Evolutionary conservation across 1,140 invertebrate species (phyloP), one percentile per base, ranked within the genome.

Genomic region (Manduca sexta): DNA sequence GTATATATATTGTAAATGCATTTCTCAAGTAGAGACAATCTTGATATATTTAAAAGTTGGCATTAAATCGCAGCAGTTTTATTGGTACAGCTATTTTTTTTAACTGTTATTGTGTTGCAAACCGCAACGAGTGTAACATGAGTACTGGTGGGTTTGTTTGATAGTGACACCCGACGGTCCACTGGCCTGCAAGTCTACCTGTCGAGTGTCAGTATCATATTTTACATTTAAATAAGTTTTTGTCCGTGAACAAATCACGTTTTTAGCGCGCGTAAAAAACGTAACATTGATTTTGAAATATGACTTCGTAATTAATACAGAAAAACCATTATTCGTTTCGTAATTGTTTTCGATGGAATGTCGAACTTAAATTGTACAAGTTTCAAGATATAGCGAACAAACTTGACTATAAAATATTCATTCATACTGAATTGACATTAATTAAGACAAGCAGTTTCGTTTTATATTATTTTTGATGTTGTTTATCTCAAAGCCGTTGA

Each of bases 71-170:
- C 37, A 15, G 38, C 16, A 18, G 4, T 18, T 40, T 40, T 34
- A 29, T 29, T 26, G 31, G 38, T 18, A 40, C 38, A 40, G 38
- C 18, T 21, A 33, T 13, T 53, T 49, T n/a, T n/a, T 53, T 38
- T 4, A 15, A 35, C 26, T 35, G 17, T 41, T 34, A 10, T 42
- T 34, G 45, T 45, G 34, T 49, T 50, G 43, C 21, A 53, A 60
- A 60, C 58, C 55, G 44, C 62, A 59, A 38, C 41, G 8, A 10
- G 21, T 33, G 62, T 52, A 52, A 60, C 48, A 26, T 16, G 52
- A 57, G 46, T 45, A 14, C 10, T 41, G 34, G 38, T 31, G 41
- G 47, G 42, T 54, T 52, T 40, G n/a, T 31, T 29, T 37, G 41
- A 54, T 54, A 62, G 34, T 39, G 48, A 57, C 31, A 62, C 51